A percentile compares a stretch with the other conserved stretches of the same genome.
These are phyloP conservation scores for Gymnocypris eckloni DNA, from an alignment of 2,797 vertebrate genomes.

Conservation along the genomic window DNA sequence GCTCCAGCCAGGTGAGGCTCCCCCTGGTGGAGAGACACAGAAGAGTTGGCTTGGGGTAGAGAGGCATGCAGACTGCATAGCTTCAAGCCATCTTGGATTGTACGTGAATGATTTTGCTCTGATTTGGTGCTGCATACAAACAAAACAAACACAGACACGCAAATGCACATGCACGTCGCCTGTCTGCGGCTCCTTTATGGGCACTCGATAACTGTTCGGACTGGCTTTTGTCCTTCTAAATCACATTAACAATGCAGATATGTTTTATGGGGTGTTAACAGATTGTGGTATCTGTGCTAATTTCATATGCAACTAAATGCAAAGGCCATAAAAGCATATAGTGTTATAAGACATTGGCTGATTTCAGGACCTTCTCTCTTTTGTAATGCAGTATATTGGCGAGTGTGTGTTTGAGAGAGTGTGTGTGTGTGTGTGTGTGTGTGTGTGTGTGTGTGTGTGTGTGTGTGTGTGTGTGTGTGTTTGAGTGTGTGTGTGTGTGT, in stretches of 20 bases:
- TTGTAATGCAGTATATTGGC: slow-evolving; percentile 27
- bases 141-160: slow-evolving; percentile 75
- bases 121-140: slow-evolving; percentile 66
- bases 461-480: not conserved
- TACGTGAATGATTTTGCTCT: slow-evolving; percentile 48
- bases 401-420: slow-evolving; percentile 5
- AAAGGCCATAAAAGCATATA: slow-evolving; percentile 7
- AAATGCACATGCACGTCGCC: slow-evolving; percentile 73
- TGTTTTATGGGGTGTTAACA: slow-evolving; percentile 34
- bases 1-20: slow-evolving; percentile 92
- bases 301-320: slow-evolving; percentile 36
- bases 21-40: slow-evolving; percentile 98
- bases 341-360: not conserved
- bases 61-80: slow-evolving; percentile 80
- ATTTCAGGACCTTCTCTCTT: slow-evolving; percentile 23
- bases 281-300: not conserved
- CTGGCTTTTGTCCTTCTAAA: slow-evolving; percentile 5
- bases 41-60: slow-evolving; percentile 87
- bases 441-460: not conserved
- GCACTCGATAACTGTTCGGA: not conserved
- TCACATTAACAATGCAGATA: slow-evolving; percentile 2
- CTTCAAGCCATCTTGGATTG: slow-evolving; percentile 59
- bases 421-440: slow-evolving; percentile 10
- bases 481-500: not conserved
- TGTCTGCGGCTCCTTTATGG: slow-evolving; percentile 50